Base-by-base conservation (phyloP, 2,888 invertebrate species). In the Corythucha ciliata region DNA sequence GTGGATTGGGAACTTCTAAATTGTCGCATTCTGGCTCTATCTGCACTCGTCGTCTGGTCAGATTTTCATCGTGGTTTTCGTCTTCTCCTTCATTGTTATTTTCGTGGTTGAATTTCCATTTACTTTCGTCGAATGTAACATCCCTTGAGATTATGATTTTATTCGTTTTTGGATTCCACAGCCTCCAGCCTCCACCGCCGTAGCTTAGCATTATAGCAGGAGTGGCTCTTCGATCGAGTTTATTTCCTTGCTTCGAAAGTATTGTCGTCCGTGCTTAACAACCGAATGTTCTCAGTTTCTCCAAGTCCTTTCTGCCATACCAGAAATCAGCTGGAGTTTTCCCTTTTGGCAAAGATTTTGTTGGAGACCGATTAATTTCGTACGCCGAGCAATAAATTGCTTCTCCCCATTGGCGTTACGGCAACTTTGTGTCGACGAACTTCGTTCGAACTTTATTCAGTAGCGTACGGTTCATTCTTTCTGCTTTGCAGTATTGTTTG, bases 341-440 rank as follows among this genome's bases (percentile, higher is more conserved):
- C 12, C 50, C 44, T 20, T 48, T 41, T 26, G 29, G 5, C 27
- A 49, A 32, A 18, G 24, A 60, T 63, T 24, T 56, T 18, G 29
- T 12, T 45, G 16, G 45, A 14, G 14, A 12, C 8, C 10, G 14
- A 10, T 29, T 29, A 5, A 55, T 16, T 54, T 53, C 21, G 61
- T 52, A 56, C 58, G 57, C 46, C 48, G 54, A 29, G 60, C 48
- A 42, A 56, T 54, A 34, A 20, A 59, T 37, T 56, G 58, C 60
- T 55, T 61, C 61, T 45, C 55, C 54, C 61, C 60, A 61, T 10
- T 60, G 47, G 20, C 50, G 24, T 37, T 60, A 60, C 14, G 59
- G 57, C 29, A 62, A 25, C 14, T 52, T 54, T 2, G 58, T 45
- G 32, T 61, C 62, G 42, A 57, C 52, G 18, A 62, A 52, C 24